These are phyloP conservation scores for Trinectes maculatus DNA, from an alignment of 2,113 vertebrate genomes.

Conservation along the genomic window DNA sequence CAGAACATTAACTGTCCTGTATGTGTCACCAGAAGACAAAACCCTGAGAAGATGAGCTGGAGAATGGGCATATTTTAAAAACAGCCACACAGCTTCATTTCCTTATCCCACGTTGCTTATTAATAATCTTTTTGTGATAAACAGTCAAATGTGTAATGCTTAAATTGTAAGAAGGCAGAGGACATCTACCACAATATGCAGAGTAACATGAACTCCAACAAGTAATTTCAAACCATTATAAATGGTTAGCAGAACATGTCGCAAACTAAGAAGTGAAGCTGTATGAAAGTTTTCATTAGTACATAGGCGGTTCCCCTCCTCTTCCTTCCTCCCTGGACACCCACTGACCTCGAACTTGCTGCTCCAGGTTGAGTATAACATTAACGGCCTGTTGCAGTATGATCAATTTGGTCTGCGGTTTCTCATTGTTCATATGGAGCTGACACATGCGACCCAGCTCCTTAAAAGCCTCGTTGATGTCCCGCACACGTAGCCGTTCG, in stretches of 20 bases:
- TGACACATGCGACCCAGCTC: slow-evolving; percentile 99
- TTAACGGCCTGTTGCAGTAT: slow-evolving; percentile 99
- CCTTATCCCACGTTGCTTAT: slow-evolving; percentile 7
- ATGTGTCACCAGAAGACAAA: slow-evolving; percentile 49
- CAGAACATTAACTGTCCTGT: slow-evolving; percentile 46
- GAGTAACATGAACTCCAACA: background rate
- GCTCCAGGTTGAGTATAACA: slow-evolving; percentile 99
- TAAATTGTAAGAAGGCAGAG: background rate
- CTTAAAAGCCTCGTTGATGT: slow-evolving; percentile 99
- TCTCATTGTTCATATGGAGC: slow-evolving; percentile 97
- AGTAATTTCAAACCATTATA: background rate
- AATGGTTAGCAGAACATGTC: slow-evolving; percentile 7
- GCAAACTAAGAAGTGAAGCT: slow-evolving; percentile 51
- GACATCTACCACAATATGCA: background rate
- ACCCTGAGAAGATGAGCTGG: slow-evolving; percentile 44
- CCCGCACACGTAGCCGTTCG: slow-evolving; percentile 94
- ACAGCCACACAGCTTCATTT: slow-evolving; percentile 68
- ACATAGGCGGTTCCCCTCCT: slow-evolving; percentile 60
- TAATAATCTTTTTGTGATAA: background rate
- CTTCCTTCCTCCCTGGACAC: slow-evolving; percentile 81
- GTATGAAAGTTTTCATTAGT: slow-evolving; percentile 55
- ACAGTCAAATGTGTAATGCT: background rate
- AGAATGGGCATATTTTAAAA: slow-evolving; percentile 59
- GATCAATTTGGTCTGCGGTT: slow-evolving; percentile 99
- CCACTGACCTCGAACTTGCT: slow-evolving; percentile 99